Evolutionary conservation across 2,888 invertebrate genomes (phyloP).

Genomic region (Pachydiplax longipennis): DNA sequence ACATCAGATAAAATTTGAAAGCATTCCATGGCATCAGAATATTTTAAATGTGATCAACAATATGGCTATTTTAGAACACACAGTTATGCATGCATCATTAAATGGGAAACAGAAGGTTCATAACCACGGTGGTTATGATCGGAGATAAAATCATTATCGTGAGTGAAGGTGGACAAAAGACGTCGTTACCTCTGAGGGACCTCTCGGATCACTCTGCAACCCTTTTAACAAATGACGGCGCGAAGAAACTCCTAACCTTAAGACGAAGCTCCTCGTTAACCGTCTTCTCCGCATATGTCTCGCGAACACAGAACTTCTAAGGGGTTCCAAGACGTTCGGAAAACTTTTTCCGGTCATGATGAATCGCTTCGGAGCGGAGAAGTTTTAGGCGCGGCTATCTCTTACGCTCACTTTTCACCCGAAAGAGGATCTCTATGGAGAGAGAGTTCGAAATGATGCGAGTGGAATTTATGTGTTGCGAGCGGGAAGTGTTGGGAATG

Average conservation of each 20-base stretch:
- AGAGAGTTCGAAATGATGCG: too few relatives aligned
- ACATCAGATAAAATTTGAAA: too few relatives aligned
- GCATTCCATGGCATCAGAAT: too few relatives aligned
- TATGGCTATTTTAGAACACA: too few relatives aligned
- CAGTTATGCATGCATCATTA: too few relatives aligned
- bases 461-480: too few relatives aligned
- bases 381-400: neutral
- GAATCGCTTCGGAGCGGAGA: neutral
- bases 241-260: neutral
- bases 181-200: neutral
- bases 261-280: neutral
- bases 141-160: too few relatives aligned
- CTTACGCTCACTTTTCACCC: neutral
- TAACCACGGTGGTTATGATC: too few relatives aligned
- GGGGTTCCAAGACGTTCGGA: neutral
- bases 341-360: conserved; percentile 23
- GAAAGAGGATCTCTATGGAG: neutral
- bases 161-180: neutral
- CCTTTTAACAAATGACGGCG: neutral
- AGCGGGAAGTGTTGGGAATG: too few relatives aligned
- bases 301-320: neutral
- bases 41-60: too few relatives aligned
- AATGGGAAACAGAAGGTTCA: too few relatives aligned
- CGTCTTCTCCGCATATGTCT: neutral
- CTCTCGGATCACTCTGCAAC: neutral